A percentile compares a stretch with the other conserved stretches of the same genome.
phyloP scores from a whole-genome alignment of 2,888 invertebrate species.

The Hirtodrosophila duncani region DNA sequence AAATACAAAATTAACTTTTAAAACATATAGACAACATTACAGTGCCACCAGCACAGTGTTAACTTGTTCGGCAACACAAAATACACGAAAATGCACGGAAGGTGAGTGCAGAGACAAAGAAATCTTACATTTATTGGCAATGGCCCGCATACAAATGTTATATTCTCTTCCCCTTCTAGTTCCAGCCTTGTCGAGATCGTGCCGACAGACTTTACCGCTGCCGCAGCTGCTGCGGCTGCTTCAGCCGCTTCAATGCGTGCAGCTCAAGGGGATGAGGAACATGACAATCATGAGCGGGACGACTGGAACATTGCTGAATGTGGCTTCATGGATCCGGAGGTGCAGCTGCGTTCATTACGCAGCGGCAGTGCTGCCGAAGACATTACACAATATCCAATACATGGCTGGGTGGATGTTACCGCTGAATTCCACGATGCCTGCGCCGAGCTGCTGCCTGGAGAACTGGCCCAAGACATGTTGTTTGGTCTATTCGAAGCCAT shows the following conservation, averaged over 20 bases:
- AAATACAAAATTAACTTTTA: too few species aligned
- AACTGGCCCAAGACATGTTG: constrained; percentile 92
- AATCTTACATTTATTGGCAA: neutral
- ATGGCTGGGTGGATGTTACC: constrained; percentile 78
- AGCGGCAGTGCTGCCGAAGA: constrained; percentile 60
- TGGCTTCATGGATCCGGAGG: constrained; percentile 55
- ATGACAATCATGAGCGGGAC: constrained; percentile 36
- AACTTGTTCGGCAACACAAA: too few species aligned
- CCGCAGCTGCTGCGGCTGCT: constrained; percentile 58
- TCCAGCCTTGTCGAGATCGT: constrained; percentile 38
- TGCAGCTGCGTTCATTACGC: constrained; percentile 65
- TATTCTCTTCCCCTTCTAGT: neutral
- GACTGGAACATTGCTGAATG: constrained; percentile 67
- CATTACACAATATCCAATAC: constrained; percentile 73
- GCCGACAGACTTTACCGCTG: constrained; percentile 64
- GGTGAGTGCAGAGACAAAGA: constrained; percentile 5
- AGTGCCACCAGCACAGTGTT: too few species aligned
- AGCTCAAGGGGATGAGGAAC: constrained; percentile 19
- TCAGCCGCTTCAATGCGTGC: constrained; percentile 24
- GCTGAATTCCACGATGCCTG: constrained; percentile 82
- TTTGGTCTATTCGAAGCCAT: constrained; percentile 98
- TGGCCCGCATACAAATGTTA: neutral
- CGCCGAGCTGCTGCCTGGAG: constrained; percentile 90
- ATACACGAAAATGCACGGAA: constrained; percentile 21
- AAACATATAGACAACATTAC: too few species aligned